Evolutionary conservation across 2,888 invertebrate genomes (phyloP).

Genomic region (Seladonia tumulorum): DNA sequence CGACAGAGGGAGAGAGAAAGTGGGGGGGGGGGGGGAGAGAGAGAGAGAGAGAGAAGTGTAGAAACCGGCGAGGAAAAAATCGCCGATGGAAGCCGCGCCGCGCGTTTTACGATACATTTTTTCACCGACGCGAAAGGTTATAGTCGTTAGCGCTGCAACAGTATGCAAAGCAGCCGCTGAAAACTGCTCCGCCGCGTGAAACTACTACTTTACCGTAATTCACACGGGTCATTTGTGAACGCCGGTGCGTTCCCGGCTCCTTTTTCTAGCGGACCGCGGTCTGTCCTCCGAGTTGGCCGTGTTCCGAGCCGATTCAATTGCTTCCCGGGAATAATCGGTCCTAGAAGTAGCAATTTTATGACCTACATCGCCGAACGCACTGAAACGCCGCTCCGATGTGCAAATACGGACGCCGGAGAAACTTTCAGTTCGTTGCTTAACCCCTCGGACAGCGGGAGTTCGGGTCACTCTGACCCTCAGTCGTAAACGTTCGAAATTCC

Average conservation of each 20-base stretch:
- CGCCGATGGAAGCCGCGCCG: slow-evolving; percentile 9
- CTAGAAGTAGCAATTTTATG: slow-evolving; percentile 29
- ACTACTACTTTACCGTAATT: slow-evolving; percentile 58
- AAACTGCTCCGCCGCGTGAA: slow-evolving; percentile 55
- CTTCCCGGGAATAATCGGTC: slow-evolving; percentile 41
- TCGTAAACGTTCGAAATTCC: background rate
- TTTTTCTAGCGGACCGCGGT: slow-evolving; percentile 7
- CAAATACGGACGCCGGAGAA: slow-evolving; percentile 11
- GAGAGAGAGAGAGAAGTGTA: slow-evolving; percentile 12
- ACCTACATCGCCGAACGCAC: slow-evolving; percentile 16
- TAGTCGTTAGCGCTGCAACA: slow-evolving; percentile 54
- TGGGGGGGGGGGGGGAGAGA: background rate
- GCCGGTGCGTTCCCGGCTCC: slow-evolving; percentile 32
- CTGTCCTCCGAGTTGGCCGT: slow-evolving; percentile 24
- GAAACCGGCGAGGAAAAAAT: slow-evolving; percentile 23
- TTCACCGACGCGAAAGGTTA: slow-evolving; percentile 44
- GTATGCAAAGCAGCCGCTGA: slow-evolving; percentile 64
- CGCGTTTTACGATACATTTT: slow-evolving; percentile 52
- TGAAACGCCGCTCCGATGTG: background rate
- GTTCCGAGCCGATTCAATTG: slow-evolving; percentile 32
- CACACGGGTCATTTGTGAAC: slow-evolving; percentile 54
- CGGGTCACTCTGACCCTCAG: background rate
- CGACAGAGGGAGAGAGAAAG: background rate
- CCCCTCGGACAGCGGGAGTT: background rate
- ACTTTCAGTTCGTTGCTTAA: slow-evolving; percentile 1